A percentile compares a stretch with the other conserved stretches of the same genome.
Conservation (phyloP, 2,888 invertebrate genomes). For the Hirtodrosophila confusa region DNA sequence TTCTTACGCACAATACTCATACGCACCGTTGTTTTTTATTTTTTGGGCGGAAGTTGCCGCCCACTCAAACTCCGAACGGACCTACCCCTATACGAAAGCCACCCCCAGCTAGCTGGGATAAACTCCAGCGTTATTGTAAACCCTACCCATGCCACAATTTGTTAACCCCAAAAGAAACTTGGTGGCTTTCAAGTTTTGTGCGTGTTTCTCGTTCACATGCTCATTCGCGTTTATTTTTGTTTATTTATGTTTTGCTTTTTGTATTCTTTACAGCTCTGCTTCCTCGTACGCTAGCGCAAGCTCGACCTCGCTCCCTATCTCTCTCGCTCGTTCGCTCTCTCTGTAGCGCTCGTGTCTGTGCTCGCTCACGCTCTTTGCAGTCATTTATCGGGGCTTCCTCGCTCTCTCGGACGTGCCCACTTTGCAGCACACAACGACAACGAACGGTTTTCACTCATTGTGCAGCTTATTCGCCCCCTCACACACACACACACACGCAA, state of each 20-base stretch:
- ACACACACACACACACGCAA: slow-evolving; percentile 10
- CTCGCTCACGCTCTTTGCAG: slow-evolving; percentile 12
- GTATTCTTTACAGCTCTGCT: slow-evolving; percentile 67
- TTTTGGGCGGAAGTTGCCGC: slow-evolving; percentile 29
- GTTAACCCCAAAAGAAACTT: slow-evolving; percentile 44
- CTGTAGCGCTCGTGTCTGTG: too few species aligned
- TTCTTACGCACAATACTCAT: slow-evolving; percentile 58
- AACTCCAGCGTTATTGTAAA: slow-evolving; percentile 27
- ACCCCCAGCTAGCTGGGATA: slow-evolving; percentile 28
- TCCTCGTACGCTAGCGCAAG: slow-evolving; percentile 55
- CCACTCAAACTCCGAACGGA: slow-evolving; percentile 29
- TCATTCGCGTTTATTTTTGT: slow-evolving; percentile 78
- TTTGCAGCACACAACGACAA: slow-evolving; percentile 32
- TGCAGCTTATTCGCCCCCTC: slow-evolving; percentile 61
- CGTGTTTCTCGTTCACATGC: slow-evolving; percentile 48
- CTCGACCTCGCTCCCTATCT: not conserved
- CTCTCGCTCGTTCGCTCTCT: slow-evolving; percentile 27
- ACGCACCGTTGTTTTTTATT: slow-evolving; percentile 38
- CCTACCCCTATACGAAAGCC: slow-evolving; percentile 16
- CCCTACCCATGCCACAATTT: slow-evolving; percentile 55
- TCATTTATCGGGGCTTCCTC: slow-evolving; percentile 6
- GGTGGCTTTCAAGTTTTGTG: slow-evolving; percentile 28
- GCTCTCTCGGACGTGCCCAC: slow-evolving; percentile 52
- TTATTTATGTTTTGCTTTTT: slow-evolving; percentile 79
- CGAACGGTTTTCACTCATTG: slow-evolving; percentile 71